Conservation (phyloP, 1,140 invertebrate genomes). For the Leptonema lineaticorne region DNA sequence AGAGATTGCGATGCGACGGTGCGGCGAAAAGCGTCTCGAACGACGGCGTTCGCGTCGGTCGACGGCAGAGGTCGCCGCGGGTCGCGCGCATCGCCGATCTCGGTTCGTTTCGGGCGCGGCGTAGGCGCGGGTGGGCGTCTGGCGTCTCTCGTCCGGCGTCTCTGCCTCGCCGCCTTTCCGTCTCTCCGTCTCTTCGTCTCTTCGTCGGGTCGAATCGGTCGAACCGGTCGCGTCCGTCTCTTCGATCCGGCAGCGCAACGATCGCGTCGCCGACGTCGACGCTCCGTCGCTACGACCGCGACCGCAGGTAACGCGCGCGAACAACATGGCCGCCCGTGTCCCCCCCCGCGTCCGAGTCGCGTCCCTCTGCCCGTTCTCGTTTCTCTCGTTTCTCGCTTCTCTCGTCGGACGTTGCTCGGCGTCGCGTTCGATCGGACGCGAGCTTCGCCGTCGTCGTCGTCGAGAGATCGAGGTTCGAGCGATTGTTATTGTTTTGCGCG, state of each 20-base stretch:
- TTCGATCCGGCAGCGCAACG: background rate
- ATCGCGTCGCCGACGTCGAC: background rate
- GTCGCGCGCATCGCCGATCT: slow-evolving; percentile 39
- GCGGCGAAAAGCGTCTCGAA: background rate
- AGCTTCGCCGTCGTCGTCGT: too few species aligned
- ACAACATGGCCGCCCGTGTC: background rate
- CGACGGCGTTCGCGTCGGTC: background rate
- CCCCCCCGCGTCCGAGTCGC: background rate
- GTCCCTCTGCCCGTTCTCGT: background rate
- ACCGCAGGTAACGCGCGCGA: background rate
- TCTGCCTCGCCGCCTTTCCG: background rate
- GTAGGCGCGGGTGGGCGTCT: slow-evolving; percentile 41
- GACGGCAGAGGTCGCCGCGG: background rate
- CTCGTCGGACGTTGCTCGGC: too few species aligned
- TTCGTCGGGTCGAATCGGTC: background rate
- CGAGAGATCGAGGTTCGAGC: too few species aligned
- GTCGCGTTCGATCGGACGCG: too few species aligned
- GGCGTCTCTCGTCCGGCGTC: slow-evolving; percentile 47
- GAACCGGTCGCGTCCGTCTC: background rate
- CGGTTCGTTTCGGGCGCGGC: background rate
- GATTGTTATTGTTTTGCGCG: too few species aligned
- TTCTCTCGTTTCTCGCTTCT: background rate
- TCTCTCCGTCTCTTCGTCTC: background rate
- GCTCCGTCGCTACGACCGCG: background rate
- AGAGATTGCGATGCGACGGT: background rate